These are phyloP conservation scores for Agelas oroides DNA, from an alignment of 37 sponge, comb jelly and placozoan species.

Conservation along the genomic window DNA sequence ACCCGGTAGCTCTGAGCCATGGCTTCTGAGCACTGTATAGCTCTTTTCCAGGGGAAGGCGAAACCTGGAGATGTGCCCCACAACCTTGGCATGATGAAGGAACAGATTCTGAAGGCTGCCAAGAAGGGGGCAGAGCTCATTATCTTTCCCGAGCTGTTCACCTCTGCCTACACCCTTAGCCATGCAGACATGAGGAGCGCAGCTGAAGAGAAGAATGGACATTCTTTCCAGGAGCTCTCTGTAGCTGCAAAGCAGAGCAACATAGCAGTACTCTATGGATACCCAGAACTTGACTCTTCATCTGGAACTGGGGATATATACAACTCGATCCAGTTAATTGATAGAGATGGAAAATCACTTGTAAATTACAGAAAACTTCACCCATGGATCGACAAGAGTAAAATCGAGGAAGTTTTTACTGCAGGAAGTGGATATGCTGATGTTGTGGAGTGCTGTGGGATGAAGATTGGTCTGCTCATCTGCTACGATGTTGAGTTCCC, in stretches of 20 bases:
- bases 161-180: conserved; percentile 43
- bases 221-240: conserved; percentile 50
- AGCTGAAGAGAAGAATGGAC: conserved; percentile 51
- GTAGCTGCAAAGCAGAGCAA: conserved; percentile 24
- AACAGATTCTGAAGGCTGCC: conserved; percentile 34
- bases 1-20: no score
- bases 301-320: conserved; percentile 18
- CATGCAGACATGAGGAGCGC: conserved; percentile 32
- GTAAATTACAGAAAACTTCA: conserved; percentile 67
- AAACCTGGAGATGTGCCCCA: conserved; percentile 13
- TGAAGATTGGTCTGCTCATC: conserved; percentile 68
- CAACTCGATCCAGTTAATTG: conserved; percentile 69
- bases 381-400: conserved; percentile 22
- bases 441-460: conserved; percentile 45
- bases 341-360: conserved; percentile 43
- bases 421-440: conserved; percentile 15
- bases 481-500: conserved; percentile 72
- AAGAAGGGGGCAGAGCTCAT: conserved; percentile 44
- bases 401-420: conserved; percentile 37
- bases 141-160: conserved; percentile 69
- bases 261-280: conserved; percentile 65
- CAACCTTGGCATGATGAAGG: conserved; percentile 61
- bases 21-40: conserved; percentile 1
- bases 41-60: conserved; percentile 53
- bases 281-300: conserved; percentile 44